A percentile compares a stretch with the other conserved stretches of the same genome.
Evolutionary conservation across 2,888 invertebrate species (phyloP).

Genomic region (Xylota sylvarum): DNA sequence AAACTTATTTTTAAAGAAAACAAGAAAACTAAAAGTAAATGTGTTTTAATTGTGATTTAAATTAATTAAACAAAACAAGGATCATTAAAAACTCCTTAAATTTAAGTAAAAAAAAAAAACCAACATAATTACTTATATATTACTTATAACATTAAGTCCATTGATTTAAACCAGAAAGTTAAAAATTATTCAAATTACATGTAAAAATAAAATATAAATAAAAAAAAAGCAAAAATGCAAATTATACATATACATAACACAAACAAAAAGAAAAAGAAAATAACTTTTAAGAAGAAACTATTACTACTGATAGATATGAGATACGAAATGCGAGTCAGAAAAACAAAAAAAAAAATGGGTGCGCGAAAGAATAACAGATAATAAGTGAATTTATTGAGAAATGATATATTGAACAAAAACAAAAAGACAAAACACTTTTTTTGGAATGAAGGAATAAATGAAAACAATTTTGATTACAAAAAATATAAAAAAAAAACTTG

Average conservation of each 20-base stretch:
- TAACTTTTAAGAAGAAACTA: constrained; percentile 62
- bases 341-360: constrained; percentile 42
- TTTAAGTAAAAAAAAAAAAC: constrained; percentile 58
- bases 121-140: constrained; percentile 72
- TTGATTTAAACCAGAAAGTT: constrained; percentile 72
- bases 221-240: constrained; percentile 43
- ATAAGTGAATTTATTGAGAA: constrained; percentile 76
- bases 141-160: constrained; percentile 74
- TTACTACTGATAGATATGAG: constrained; percentile 62
- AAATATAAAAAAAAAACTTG: constrained; percentile 17
- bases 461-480: constrained; percentile 77
- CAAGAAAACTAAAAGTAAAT: constrained; percentile 76
- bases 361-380: constrained; percentile 66
- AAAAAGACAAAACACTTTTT: constrained; percentile 52
- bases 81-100: constrained; percentile 61
- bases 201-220: constrained; percentile 58
- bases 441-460: constrained; percentile 76
- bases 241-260: constrained; percentile 74
- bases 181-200: constrained; percentile 74
- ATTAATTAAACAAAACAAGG: constrained; percentile 71
- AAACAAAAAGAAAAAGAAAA: constrained; percentile 41
- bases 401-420: constrained; percentile 67
- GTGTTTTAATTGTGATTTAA: constrained; percentile 77
- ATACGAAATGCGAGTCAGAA: constrained; percentile 50
- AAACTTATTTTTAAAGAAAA: constrained; percentile 70